Evolutionary conservation across 2,113 vertebrate species (phyloP).

Genomic region (Leiothrix lutea): DNA sequence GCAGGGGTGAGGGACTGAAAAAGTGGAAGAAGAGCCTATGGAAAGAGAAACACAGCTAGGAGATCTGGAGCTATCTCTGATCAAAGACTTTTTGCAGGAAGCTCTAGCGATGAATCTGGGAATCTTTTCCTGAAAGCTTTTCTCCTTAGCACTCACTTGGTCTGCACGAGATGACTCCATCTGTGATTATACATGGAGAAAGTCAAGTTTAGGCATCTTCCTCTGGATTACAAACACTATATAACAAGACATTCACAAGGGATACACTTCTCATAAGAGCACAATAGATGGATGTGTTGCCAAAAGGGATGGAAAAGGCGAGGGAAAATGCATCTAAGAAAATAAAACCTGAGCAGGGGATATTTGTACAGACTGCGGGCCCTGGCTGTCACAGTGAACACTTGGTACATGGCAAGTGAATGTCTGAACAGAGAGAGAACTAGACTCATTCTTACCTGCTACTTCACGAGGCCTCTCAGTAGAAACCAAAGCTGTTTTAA

Average conservation of each 20-base stretch:
- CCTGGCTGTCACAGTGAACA: not conserved
- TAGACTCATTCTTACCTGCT: not conserved
- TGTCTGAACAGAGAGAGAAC: not conserved
- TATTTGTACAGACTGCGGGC: not conserved
- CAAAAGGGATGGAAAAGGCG: not conserved
- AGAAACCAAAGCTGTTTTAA: not conserved
- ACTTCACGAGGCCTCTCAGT: not conserved
- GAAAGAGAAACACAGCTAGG: not conserved
- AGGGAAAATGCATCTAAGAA: not conserved
- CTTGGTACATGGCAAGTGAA: not conserved
- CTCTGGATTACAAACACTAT: not conserved
- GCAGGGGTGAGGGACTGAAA: not conserved
- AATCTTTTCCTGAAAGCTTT: not conserved
- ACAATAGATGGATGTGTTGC: fast-evolving
- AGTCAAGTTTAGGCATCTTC: not conserved
- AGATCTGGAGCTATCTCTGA: not conserved
- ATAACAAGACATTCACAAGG: not conserved
- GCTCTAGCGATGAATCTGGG: not conserved
- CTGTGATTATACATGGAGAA: not conserved
- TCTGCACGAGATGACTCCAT: not conserved
- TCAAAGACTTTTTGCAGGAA: not conserved
- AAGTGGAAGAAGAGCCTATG: not conserved
- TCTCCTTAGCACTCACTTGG: not conserved
- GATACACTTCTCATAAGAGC: not conserved
- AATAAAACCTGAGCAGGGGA: not conserved